phyloP scores from a whole-genome alignment of 1,140 invertebrate species.

The Leptoteleia sp. region DNA sequence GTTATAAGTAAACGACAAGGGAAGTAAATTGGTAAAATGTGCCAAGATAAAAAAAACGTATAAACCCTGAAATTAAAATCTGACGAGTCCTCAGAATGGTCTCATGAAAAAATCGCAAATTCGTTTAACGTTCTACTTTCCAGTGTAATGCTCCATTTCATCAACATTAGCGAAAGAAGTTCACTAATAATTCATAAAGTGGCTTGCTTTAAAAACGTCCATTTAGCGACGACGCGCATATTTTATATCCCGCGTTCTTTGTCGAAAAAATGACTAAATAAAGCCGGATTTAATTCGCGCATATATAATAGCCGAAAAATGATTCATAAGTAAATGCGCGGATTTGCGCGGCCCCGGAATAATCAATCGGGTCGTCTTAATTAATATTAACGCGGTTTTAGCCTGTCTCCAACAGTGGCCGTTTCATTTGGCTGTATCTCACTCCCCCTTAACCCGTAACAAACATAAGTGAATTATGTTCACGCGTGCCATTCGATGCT shows the following conservation, averaged over 20 bases:
- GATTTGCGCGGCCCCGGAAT: conserved; percentile 16
- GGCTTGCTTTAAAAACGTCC: conserved; percentile 27
- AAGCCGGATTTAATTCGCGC: conserved; percentile 14
- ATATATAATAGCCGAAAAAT: conserved; percentile 46
- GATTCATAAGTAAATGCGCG: conserved; percentile 51
- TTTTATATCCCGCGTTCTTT: conserved; percentile 24
- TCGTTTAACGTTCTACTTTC: conserved; percentile 8
- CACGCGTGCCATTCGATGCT: conserved; percentile 75
- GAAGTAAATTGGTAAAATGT: no score
- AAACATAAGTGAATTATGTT: conserved; percentile 80
- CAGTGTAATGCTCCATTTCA: conserved; percentile 26
- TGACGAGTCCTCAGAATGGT: neutral
- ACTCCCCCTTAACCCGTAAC: conserved; percentile 78
- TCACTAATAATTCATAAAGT: conserved; percentile 34
- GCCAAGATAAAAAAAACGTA: neutral
- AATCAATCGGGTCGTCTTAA: conserved; percentile 61
- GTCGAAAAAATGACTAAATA: conserved; percentile 38
- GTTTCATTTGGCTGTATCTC: conserved; percentile 76
- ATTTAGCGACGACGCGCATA: conserved; percentile 20
- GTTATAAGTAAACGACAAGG: no score
- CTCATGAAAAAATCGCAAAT: conserved; percentile 17
- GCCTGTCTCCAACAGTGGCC: conserved; percentile 76
- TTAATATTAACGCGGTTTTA: conserved; percentile 74
- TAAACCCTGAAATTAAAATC: neutral
- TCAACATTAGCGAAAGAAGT: conserved; percentile 30